These are phyloP conservation scores for Trisateles emortualis DNA, from an alignment of 2,888 invertebrate species.

Conservation along the genomic window DNA sequence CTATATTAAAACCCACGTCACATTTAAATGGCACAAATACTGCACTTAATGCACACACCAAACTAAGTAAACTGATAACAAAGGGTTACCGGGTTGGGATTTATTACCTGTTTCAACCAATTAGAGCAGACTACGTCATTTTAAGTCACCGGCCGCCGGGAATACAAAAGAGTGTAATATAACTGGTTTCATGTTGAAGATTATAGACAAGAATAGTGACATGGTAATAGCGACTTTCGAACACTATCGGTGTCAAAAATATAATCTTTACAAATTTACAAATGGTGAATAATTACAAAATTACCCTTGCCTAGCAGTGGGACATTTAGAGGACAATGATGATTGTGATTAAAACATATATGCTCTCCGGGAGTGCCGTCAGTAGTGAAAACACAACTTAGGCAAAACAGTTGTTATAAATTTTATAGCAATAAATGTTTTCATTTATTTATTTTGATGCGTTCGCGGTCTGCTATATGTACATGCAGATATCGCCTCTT, in stretches of 20 bases:
- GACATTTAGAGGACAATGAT: no score
- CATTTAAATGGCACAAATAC: background rate
- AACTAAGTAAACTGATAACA: background rate
- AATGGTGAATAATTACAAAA: background rate
- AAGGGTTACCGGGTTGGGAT: background rate
- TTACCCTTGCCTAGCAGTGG: no score
- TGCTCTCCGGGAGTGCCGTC: no score
- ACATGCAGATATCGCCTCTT: no score
- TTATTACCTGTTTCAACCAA: background rate
- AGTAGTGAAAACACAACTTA: no score
- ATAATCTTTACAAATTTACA: background rate
- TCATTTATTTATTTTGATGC: no score
- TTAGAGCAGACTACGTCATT: background rate
- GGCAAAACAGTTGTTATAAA: no score
- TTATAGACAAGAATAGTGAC: background rate
- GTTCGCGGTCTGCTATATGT: no score
- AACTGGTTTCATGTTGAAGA: no score
- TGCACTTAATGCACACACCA: background rate
- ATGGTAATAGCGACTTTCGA: background rate
- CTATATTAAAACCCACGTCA: constrained; percentile 1
- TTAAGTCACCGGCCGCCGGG: background rate
- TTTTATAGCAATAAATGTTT: no score
- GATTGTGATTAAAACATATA: no score
- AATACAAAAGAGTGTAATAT: background rate
- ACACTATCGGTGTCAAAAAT: background rate